A percentile compares a stretch with the other conserved stretches of the same genome.
Evolutionary conservation across 2,797 vertebrate species (phyloP).

Genomic region (Molothrus ater): DNA sequence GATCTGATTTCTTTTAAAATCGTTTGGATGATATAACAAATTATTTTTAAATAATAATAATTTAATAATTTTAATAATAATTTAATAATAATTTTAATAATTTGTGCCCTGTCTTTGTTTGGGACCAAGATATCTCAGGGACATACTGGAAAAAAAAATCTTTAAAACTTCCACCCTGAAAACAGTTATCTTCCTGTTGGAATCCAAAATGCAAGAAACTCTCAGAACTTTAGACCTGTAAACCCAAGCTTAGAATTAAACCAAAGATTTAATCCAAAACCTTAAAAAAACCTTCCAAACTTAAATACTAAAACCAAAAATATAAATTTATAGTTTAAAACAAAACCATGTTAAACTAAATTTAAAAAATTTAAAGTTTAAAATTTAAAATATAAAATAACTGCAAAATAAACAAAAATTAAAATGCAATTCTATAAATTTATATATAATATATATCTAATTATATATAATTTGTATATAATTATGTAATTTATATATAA

Average conservation of each 20-base stretch:
- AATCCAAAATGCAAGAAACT: background rate
- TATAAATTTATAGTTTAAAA: background rate
- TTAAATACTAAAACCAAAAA: background rate
- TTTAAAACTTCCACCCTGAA: background rate
- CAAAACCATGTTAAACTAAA: background rate
- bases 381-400: background rate
- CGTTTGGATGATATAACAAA: background rate
- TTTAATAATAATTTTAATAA: no score
- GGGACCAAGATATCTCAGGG: background rate
- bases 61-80: no score
- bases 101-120: background rate
- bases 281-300: background rate
- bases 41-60: background rate
- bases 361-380: background rate
- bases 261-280: background rate
- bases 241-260: background rate
- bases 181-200: background rate
- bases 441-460: background rate
- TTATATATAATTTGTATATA: no score
- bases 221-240: background rate
- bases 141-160: background rate
- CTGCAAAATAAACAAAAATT: background rate
- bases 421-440: background rate
- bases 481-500: no score
- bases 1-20: background rate